Evolutionary conservation across 2,113 vertebrate genomes (phyloP).

Genomic region (Hemicordylus capensis): DNA sequence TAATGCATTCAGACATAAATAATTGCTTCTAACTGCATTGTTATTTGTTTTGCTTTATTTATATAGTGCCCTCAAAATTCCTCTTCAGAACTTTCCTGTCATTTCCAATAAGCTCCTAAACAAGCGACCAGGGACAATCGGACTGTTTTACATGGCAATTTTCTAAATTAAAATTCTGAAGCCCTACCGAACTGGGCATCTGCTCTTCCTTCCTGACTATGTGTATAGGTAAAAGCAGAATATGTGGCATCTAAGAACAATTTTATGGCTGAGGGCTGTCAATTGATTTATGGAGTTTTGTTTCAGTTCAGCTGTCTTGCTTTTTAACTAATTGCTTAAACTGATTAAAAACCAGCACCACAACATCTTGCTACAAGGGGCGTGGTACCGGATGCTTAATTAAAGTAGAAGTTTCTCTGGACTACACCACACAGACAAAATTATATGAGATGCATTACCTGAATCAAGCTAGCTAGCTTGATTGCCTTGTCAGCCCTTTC

Average conservation of each 20-base stretch:
- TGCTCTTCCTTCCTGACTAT: neutral
- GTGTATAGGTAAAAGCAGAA: conserved; percentile 9
- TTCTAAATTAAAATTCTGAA: neutral
- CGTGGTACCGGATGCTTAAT: neutral
- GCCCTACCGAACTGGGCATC: neutral
- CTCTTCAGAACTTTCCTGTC: conserved; percentile 3
- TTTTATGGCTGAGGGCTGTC: neutral
- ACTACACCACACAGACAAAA: neutral
- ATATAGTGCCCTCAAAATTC: neutral
- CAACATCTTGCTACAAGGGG: neutral
- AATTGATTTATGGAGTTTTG: neutral
- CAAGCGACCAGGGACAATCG: neutral
- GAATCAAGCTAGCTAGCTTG: neutral
- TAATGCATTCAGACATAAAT: neutral
- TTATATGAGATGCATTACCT: neutral
- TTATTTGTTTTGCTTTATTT: neutral
- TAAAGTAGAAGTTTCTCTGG: neutral
- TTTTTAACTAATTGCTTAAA: conserved; percentile 18
- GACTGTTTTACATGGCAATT: neutral
- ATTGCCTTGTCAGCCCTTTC: neutral
- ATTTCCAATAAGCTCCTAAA: conserved; percentile 1
- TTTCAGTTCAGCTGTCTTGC: neutral
- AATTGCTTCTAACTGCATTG: neutral
- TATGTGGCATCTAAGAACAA: neutral
- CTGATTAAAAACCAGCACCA: conserved; percentile 2